These are phyloP conservation scores for Mythimna vitellina DNA, from an alignment of 2,888 invertebrate species.

Conservation along the genomic window DNA sequence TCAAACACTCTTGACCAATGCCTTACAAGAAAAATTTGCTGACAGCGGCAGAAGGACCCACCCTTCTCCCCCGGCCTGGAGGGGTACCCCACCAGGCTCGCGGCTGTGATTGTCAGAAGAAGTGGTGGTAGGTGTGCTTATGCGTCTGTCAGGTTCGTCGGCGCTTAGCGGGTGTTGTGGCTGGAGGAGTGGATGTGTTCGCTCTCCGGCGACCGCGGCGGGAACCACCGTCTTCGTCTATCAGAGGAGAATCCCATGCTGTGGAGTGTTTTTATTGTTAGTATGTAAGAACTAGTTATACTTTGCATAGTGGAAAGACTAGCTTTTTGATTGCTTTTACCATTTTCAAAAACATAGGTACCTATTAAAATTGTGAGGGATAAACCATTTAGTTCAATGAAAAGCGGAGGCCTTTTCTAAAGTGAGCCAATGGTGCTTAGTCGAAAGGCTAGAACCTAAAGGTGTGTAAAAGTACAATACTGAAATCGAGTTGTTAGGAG, in stretches of 20 bases:
- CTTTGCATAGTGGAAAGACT: too few relatives aligned
- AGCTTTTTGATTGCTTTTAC: too few relatives aligned
- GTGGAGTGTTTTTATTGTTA: conserved; percentile 25
- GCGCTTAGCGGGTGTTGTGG: conserved; percentile 82
- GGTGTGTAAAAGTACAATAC: too few relatives aligned
- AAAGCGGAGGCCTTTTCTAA: too few relatives aligned
- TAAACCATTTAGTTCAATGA: too few relatives aligned
- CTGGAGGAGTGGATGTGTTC: conserved; percentile 83
- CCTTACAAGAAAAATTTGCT: conserved; percentile 66
- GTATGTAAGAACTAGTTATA: too few relatives aligned
- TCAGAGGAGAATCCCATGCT: conserved; percentile 82
- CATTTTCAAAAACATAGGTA: too few relatives aligned
- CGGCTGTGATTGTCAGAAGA: conserved; percentile 78
- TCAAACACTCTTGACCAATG: too few relatives aligned
- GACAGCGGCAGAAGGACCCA: conserved; percentile 54
- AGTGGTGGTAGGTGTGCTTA: conserved; percentile 77
- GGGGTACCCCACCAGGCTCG: conserved; percentile 62
- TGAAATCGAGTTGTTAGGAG: too few relatives aligned
- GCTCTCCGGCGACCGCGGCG: conserved; percentile 83
- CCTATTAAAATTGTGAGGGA: too few relatives aligned
- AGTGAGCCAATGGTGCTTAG: too few relatives aligned
- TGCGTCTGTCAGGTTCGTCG: conserved; percentile 83
- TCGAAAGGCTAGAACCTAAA: too few relatives aligned
- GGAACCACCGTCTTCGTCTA: conserved; percentile 80
- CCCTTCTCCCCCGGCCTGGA: conserved; percentile 55